phyloP scores from a whole-genome alignment of 2,113 vertebrate genomes.

The Cathartes aura region DNA sequence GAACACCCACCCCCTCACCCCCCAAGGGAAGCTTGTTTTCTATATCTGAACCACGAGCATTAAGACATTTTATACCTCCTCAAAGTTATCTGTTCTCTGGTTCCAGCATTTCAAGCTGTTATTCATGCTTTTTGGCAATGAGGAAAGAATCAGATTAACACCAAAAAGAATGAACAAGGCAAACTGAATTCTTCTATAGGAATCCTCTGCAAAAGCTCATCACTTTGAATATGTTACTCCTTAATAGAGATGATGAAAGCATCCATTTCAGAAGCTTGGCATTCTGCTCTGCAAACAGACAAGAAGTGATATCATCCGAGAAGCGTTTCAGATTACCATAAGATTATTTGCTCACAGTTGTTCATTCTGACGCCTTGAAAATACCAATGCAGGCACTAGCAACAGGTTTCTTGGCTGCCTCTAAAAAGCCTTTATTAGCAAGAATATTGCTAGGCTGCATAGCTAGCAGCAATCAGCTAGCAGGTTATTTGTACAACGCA shows the following conservation, averaged over 20 bases:
- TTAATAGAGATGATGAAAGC: background rate
- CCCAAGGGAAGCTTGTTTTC: background rate
- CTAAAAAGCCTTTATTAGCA: background rate
- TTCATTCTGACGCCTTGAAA: background rate
- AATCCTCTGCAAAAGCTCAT: background rate
- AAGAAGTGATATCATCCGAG: background rate
- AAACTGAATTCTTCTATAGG: background rate
- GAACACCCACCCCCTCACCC: background rate
- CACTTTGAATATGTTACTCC: background rate
- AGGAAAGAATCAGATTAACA: background rate
- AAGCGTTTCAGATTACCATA: background rate
- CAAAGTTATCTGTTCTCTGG: background rate
- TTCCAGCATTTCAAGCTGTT: background rate
- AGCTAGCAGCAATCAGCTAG: background rate
- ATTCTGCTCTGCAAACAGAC: background rate
- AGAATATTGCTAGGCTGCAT: background rate
- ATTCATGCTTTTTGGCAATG: background rate
- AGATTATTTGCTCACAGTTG: background rate
- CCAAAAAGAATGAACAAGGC: background rate
- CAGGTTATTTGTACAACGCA: fast-evolving
- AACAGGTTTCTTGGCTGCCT: background rate
- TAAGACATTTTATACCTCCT: background rate
- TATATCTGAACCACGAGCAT: constrained; percentile 12
- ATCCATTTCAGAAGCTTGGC: background rate
- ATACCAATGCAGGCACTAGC: background rate